Conservation (phyloP, 2,797 vertebrate species). For the Sebastolobus altivelis region DNA sequence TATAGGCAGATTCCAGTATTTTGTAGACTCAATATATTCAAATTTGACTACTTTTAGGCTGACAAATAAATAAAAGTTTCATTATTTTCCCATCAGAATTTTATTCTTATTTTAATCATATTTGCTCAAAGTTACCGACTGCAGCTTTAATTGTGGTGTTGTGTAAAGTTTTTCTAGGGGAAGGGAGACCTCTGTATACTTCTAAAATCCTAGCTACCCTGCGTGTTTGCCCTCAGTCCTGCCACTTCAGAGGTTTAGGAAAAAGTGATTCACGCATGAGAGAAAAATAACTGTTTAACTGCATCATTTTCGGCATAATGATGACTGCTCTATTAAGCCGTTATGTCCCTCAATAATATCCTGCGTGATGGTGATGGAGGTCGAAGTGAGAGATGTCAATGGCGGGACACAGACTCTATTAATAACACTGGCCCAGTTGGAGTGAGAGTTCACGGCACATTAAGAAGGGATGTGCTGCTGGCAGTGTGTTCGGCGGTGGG, state of each 20-base stretch:
- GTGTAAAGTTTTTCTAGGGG: not conserved
- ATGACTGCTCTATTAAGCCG: slow-evolving; percentile 13
- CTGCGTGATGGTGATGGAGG: slow-evolving; percentile 48
- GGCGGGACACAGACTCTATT: slow-evolving; percentile 68
- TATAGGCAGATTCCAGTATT: not conserved
- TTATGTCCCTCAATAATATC: not conserved
- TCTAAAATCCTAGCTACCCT: not conserved
- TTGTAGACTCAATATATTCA: not conserved
- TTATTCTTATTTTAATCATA: not conserved
- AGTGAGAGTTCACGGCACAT: slow-evolving; percentile 55
- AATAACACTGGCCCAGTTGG: slow-evolving; percentile 73
- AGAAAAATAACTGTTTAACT: slow-evolving; percentile 20
- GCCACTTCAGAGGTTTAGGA: slow-evolving; percentile 12
- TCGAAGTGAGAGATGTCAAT: slow-evolving; percentile 60
- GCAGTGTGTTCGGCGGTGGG: slow-evolving; percentile 13
- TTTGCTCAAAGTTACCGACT: too few species aligned
- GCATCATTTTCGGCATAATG: slow-evolving; percentile 23
- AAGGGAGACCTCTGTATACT: not conserved
- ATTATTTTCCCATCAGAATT: not conserved
- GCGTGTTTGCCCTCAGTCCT: not conserved
- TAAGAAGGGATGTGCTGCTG: slow-evolving; percentile 31
- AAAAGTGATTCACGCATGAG: not conserved
- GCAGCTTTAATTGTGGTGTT: not conserved
- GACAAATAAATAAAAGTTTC: not conserved
- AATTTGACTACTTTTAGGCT: not conserved